Evolutionary conservation across 2,113 vertebrate genomes (phyloP), one percentile per base, ranked within the genome.

Genomic region (Tragulus kanchil): DNA sequence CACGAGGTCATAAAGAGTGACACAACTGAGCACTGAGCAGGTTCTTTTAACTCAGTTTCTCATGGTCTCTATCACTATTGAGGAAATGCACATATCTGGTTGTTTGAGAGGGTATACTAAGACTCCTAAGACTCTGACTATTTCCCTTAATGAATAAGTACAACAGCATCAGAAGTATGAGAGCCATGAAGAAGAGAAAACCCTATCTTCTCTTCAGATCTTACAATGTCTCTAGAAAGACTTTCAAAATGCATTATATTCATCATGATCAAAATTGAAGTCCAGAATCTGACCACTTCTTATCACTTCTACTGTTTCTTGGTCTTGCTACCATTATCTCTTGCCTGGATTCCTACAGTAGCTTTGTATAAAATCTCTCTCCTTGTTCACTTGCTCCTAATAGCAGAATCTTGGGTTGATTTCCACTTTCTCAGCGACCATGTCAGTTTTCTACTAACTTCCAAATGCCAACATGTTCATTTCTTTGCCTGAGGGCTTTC

Each of bases 141-240:
- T 36, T 90, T 15, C 77, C 79, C 48, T n/a, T 4, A 79, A 12
- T 0, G 50, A 77, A 85, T 94, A 92, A 94, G 59, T 75, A 90
- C 0, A 17, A 45, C 36, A 93, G 25, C 73, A 87, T 8, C 85
- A 91, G 10, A 93, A 94, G n/a, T 21, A 48, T 2, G 0, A 0
- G 71, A 92, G 0, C 45, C 93, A 93, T 77, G 69, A 90, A 90
- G 95, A 45, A 79, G 23, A 79, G 61, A 85, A 85, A 95, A 65
- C 81, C 28, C 25, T 1, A 31, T 81, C 13, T 71, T 10, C 25
- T 45, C 52, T 81, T 73, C 58, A 56, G 84, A 78, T 5, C 45
- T 71, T 21, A 52, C 21, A 50, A 54, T 54, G 25, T 50, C 73
- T 71, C 36, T 42, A 8, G 28, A 50, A 31, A 91, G 31, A 26